Conservation (phyloP, 2,113 vertebrate species). For the Cyprinodon tularosa region DNA sequence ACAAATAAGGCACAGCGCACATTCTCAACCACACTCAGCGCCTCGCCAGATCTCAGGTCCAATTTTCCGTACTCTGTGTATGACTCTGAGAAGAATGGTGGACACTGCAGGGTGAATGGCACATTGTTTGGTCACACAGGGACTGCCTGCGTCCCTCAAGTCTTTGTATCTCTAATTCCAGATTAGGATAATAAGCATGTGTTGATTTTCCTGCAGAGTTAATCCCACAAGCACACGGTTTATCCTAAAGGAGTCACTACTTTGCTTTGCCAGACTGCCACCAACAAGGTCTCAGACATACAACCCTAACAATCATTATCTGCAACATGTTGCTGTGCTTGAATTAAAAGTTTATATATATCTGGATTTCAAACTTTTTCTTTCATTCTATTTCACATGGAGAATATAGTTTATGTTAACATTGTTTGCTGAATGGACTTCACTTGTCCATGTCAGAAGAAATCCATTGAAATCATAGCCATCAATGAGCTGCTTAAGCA, state of each 20-base stretch:
- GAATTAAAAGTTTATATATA: constrained; percentile 31
- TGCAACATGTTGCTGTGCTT: constrained; percentile 13
- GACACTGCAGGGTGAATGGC: constrained; percentile 66
- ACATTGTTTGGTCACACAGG: constrained; percentile 43
- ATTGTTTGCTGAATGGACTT: constrained; percentile 47
- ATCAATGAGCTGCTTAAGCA: constrained; percentile 39
- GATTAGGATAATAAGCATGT: constrained; percentile 56
- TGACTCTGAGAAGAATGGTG: constrained; percentile 43
- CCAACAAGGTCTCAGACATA: background rate
- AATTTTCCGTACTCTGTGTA: background rate
- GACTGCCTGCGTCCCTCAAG: constrained; percentile 19
- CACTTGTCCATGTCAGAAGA: constrained; percentile 62
- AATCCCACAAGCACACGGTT: constrained; percentile 61
- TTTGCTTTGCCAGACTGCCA: background rate
- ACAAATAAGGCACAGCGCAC: constrained; percentile 58
- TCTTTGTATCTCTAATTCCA: constrained; percentile 56
- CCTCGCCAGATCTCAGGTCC: constrained; percentile 50
- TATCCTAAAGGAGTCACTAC: constrained; percentile 44
- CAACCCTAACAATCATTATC: constrained; percentile 34
- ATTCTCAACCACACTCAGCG: constrained; percentile 72
- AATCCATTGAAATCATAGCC: constrained; percentile 59
- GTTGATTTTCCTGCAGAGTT: constrained; percentile 58
- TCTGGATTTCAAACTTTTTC: background rate
- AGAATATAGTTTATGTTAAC: background rate
- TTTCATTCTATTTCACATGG: constrained; percentile 8